phyloP scores from a whole-genome alignment of 2,888 invertebrate species.

The Orthonychiurus folsomi region DNA sequence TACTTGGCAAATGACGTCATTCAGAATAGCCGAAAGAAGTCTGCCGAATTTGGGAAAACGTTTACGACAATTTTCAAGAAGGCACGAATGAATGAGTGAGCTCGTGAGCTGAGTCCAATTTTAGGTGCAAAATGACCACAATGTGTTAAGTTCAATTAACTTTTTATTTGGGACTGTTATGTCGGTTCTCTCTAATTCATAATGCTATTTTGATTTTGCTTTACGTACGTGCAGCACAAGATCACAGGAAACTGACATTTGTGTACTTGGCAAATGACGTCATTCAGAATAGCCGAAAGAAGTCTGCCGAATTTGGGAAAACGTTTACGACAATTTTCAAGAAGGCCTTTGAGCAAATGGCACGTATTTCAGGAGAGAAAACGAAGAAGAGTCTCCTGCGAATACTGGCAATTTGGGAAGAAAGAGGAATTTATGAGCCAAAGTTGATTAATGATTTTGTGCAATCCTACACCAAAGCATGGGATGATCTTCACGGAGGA shows the following conservation, averaged over 20 bases:
- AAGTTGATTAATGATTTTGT: conserved; percentile 71
- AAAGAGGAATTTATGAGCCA: conserved; percentile 77
- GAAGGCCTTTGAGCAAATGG: conserved; percentile 77
- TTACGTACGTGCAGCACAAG: conserved; percentile 69
- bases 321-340: conserved; percentile 72
- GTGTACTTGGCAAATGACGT: conserved; percentile 99
- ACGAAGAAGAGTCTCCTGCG: conserved; percentile 70
- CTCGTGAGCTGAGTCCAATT: too few species aligned
- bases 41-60: conserved; percentile 85
- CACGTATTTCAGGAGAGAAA: conserved; percentile 61
- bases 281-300: conserved; percentile 96
- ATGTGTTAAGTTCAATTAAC: too few species aligned
- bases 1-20: conserved; percentile 99
- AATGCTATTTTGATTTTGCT: too few species aligned
- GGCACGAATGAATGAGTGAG: too few species aligned
- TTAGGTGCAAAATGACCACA: too few species aligned
- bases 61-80: conserved; percentile 70
- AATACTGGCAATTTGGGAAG: conserved; percentile 83
- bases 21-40: conserved; percentile 96
- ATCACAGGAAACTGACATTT: conserved; percentile 76
- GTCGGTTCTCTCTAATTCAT: too few species aligned
- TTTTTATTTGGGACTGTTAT: too few species aligned
- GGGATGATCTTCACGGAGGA: conserved; percentile 35
- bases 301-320: conserved; percentile 88
- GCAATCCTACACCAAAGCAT: conserved; percentile 43